Evolutionary conservation across 2,888 invertebrate species (phyloP).

Genomic region (Drosophila maculinotata): DNA sequence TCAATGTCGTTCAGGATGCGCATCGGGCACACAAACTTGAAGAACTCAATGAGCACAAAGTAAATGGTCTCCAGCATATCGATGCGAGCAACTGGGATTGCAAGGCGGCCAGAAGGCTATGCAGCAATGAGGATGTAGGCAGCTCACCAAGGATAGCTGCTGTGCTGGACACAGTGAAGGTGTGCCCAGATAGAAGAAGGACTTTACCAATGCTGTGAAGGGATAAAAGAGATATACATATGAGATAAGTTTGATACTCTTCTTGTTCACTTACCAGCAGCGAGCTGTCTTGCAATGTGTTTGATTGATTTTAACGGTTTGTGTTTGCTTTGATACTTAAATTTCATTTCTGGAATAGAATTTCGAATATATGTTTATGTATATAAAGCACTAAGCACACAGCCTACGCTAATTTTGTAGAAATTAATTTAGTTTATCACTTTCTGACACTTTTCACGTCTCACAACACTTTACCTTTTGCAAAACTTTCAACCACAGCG

Average conservation of each 20-base stretch:
- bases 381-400: not conserved
- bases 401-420: constrained; percentile 7
- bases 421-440: not conserved
- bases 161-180: constrained; percentile 39
- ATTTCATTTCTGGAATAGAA: constrained; percentile 59
- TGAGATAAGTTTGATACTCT: not conserved
- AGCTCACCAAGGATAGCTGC: constrained; percentile 28
- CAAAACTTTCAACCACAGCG: constrained; percentile 35
- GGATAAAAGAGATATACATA: not conserved
- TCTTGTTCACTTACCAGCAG: constrained; percentile 44
- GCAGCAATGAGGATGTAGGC: constrained; percentile 32
- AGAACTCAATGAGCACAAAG: constrained; percentile 60
- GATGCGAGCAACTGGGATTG: constrained; percentile 12
- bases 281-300: constrained; percentile 20
- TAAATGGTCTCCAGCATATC: constrained; percentile 50
- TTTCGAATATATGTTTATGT: constrained; percentile 33
- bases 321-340: constrained; percentile 68
- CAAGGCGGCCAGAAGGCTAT: constrained; percentile 22
- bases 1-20: constrained; percentile 55
- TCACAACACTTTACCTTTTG: constrained; percentile 39
- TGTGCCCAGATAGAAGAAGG: constrained; percentile 47
- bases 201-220: constrained; percentile 41
- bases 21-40: constrained; percentile 53
- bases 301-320: constrained; percentile 50
- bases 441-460: not conserved